Evolutionary conservation across 2,888 invertebrate genomes (phyloP).

Genomic region (Malthinus seriepunctatus): DNA sequence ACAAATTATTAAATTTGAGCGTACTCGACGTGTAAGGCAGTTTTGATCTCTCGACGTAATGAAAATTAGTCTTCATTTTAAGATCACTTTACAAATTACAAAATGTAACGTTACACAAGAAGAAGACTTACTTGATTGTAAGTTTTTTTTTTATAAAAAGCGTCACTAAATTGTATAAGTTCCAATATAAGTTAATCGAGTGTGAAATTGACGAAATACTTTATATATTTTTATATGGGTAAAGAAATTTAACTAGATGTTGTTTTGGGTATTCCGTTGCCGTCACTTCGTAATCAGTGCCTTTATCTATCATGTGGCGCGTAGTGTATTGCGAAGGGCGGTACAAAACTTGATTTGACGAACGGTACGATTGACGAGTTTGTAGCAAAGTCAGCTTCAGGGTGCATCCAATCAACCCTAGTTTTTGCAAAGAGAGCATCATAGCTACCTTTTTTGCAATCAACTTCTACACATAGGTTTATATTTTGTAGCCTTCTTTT

Average conservation of each 20-base stretch:
- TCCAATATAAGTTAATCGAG: too few species aligned
- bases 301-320: slow-evolving; percentile 21
- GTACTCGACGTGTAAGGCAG: too few species aligned
- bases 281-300: slow-evolving; percentile 19
- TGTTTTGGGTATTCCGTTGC: slow-evolving; percentile 18
- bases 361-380: slow-evolving; percentile 34
- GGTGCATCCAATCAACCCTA: slow-evolving; percentile 41
- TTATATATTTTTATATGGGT: too few species aligned
- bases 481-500: slow-evolving; percentile 25
- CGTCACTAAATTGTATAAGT: too few species aligned
- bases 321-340: slow-evolving; percentile 19
- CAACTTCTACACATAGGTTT: slow-evolving; percentile 26
- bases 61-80: too few species aligned
- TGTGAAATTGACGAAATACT: too few species aligned
- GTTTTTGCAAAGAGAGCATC: slow-evolving; percentile 32
- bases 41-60: too few species aligned
- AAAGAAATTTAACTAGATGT: background rate
- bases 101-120: too few species aligned
- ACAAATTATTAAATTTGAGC: too few species aligned
- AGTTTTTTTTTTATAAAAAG: too few species aligned
- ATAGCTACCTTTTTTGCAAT: slow-evolving; percentile 37
- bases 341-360: slow-evolving; percentile 37
- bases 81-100: too few species aligned
- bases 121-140: too few species aligned
- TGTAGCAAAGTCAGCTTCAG: slow-evolving; percentile 39